Evolutionary conservation across 2,797 vertebrate species (phyloP).

Genomic region (Chloroceryle amazona): DNA sequence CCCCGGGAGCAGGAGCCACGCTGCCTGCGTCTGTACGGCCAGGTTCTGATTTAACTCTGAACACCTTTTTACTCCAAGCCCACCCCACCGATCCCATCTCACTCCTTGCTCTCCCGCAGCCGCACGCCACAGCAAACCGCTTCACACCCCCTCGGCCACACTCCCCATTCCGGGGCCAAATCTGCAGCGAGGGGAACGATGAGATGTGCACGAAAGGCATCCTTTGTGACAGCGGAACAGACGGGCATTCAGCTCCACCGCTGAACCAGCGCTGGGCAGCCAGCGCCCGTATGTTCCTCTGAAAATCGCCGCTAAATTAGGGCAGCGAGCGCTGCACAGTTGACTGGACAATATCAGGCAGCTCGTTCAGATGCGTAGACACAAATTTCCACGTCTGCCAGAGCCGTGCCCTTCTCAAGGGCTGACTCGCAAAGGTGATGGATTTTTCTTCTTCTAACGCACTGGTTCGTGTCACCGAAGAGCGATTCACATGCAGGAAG

Average conservation of each 20-base stretch:
- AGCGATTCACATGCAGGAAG: not conserved
- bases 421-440: not conserved
- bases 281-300: not conserved
- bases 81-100: not conserved
- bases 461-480: not conserved
- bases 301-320: not conserved
- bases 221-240: not conserved
- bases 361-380: not conserved
- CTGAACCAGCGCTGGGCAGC: not conserved
- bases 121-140: fast-evolving
- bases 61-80: not conserved
- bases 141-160: not conserved
- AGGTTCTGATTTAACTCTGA: not conserved
- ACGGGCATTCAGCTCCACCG: not conserved
- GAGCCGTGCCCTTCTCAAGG: not conserved
- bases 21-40: fast-evolving
- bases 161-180: not conserved
- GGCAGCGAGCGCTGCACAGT: not conserved
- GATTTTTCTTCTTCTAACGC: not conserved
- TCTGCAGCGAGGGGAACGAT: not conserved
- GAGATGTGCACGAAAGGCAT: not conserved
- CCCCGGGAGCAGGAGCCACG: not conserved
- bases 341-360: not conserved
- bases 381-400: not conserved
- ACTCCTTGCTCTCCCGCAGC: fast-evolving